A percentile compares a stretch with the other conserved stretches of the same genome.
Conservation (phyloP, 2,113 vertebrate genomes). For the Mirza zaza region DNA sequence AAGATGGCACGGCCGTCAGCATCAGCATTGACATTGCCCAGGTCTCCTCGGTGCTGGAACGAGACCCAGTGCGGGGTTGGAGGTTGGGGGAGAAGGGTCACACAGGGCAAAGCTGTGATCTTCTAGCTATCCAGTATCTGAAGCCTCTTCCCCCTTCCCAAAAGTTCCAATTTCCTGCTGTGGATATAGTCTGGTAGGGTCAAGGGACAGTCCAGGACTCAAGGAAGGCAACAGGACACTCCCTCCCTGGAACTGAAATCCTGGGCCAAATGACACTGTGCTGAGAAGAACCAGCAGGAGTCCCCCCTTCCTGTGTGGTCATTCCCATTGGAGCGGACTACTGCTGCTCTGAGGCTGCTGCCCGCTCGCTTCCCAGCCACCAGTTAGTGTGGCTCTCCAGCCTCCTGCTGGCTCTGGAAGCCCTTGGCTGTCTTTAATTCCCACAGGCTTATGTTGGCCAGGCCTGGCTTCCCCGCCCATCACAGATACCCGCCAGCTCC, state of each 20-base stretch:
- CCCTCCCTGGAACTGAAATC: not conserved
- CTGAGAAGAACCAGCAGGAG: not conserved
- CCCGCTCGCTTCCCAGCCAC: not conserved
- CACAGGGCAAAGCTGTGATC: not conserved
- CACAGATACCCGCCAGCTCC: not conserved
- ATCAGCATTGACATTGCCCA: conserved; percentile 90
- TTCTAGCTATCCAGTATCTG: not conserved
- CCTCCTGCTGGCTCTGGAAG: not conserved
- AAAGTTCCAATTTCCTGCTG: not conserved
- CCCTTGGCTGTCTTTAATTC: not conserved
- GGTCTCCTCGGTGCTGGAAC: conserved; percentile 90
- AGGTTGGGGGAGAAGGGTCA: not conserved
- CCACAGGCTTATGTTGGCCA: not conserved
- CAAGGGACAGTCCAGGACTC: not conserved
- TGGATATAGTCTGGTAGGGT: not conserved
- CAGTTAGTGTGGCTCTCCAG: not conserved
- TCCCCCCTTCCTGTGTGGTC: not conserved
- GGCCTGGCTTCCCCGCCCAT: not conserved
- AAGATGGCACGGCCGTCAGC: conserved; percentile 88
- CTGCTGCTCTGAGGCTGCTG: not conserved
- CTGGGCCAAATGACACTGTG: not conserved
- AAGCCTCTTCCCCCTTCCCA: not conserved
- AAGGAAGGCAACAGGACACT: not conserved
- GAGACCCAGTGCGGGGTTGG: not conserved
- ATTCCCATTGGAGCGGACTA: not conserved